These are phyloP conservation scores for Agonopterix subpropinquella DNA, from an alignment of 2,888 invertebrate genomes.

Conservation along the genomic window DNA sequence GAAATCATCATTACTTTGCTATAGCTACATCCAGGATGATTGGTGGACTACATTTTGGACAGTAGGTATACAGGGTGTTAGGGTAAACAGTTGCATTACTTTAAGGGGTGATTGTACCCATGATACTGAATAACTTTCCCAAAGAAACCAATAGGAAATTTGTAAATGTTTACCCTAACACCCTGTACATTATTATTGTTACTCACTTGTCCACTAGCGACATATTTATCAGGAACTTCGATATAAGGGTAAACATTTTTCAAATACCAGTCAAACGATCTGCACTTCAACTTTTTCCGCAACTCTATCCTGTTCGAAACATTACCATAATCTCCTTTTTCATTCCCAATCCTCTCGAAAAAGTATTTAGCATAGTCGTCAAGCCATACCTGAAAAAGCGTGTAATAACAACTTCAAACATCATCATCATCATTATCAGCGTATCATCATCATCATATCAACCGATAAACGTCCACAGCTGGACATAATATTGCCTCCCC, in stretches of 20 bases:
- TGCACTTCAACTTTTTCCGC: slow-evolving; percentile 88
- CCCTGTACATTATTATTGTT: background rate
- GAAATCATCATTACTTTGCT: too few species aligned
- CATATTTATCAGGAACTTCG: slow-evolving; percentile 94
- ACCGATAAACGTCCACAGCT: too few species aligned
- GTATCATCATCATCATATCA: too few species aligned
- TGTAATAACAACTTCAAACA: background rate
- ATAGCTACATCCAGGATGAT: too few species aligned
- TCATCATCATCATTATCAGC: too few species aligned
- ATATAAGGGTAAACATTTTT: slow-evolving; percentile 97
- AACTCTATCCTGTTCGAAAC: slow-evolving; percentile 85
- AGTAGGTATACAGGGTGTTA: too few species aligned
- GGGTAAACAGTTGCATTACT: too few species aligned
- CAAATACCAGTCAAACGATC: slow-evolving; percentile 97
- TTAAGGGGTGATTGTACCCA: too few species aligned
- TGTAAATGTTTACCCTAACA: too few species aligned
- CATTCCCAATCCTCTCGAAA: slow-evolving; percentile 94
- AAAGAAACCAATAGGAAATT: too few species aligned
- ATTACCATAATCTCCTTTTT: slow-evolving; percentile 94
- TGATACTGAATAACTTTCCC: too few species aligned
- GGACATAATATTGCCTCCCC: too few species aligned
- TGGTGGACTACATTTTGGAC: background rate
- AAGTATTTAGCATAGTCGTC: slow-evolving; percentile 97
- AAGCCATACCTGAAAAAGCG: slow-evolving; percentile 83
- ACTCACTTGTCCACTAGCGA: slow-evolving; percentile 94